phyloP scores from a whole-genome alignment of 2,888 invertebrate species.

The Thymelicus acteon region DNA sequence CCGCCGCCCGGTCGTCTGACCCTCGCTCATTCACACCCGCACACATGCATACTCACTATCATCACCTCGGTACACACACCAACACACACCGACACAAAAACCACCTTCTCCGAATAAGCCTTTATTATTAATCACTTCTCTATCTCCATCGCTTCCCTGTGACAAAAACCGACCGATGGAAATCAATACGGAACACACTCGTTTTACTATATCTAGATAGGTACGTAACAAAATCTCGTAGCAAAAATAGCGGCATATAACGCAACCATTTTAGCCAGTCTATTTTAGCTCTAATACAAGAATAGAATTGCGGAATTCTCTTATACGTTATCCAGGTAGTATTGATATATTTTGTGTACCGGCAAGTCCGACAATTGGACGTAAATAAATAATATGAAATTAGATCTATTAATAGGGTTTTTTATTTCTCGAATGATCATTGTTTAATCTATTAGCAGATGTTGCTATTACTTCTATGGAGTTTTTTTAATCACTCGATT shows the following conservation, averaged over 20 bases:
- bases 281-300: constrained; percentile 17
- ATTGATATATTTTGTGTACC: no score
- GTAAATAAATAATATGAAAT: not conserved
- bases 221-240: not conserved
- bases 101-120: constrained; percentile 25
- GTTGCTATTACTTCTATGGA: no score
- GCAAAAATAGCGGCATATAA: constrained; percentile 8
- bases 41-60: constrained; percentile 55
- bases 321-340: constrained; percentile 2
- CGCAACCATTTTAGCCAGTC: constrained; percentile 25
- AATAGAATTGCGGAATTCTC: constrained; percentile 18
- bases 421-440: no score
- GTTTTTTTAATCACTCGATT: no score
- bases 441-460: no score
- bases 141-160: constrained; percentile 10
- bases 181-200: constrained; percentile 20
- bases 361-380: not conserved
- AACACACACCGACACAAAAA: constrained; percentile 27
- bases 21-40: constrained; percentile 76
- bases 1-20: constrained; percentile 52
- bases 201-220: not conserved
- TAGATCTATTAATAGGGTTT: no score
- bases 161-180: constrained; percentile 19
- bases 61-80: constrained; percentile 42
- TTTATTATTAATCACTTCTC: constrained; percentile 12